Evolutionary conservation across 2,113 vertebrate species (phyloP).

Genomic region (Trinectes maculatus): DNA sequence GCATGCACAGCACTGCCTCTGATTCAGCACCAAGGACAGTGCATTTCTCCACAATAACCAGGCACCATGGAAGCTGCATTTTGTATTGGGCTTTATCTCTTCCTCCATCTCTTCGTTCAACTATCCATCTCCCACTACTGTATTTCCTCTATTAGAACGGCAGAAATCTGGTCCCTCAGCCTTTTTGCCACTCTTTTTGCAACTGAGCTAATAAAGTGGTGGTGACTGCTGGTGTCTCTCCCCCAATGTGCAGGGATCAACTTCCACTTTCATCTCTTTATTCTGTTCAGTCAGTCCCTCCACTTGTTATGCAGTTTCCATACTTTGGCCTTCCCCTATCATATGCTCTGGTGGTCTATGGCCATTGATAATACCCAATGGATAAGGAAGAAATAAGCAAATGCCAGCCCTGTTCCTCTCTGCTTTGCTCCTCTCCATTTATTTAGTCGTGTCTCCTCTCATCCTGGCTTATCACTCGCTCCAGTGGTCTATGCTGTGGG

Average conservation of each 20-base stretch:
- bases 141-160: slow-evolving; percentile 18
- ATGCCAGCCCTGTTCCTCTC: slow-evolving; percentile 9
- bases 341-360: slow-evolving; percentile 69
- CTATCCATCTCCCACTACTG: slow-evolving; percentile 1
- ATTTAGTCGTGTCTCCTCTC: slow-evolving; percentile 43
- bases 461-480: slow-evolving; percentile 68
- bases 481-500: slow-evolving; percentile 56
- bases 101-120: slow-evolving; percentile 3
- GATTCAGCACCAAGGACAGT: slow-evolving; percentile 59
- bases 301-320: slow-evolving; percentile 1
- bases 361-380: slow-evolving; percentile 42
- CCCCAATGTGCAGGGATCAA: slow-evolving; percentile 2
- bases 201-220: slow-evolving; percentile 36
- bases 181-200: background rate
- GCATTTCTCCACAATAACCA: slow-evolving; percentile 11
- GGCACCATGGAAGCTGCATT: background rate
- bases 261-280: slow-evolving; percentile 16
- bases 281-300: slow-evolving; percentile 20
- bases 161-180: slow-evolving; percentile 28
- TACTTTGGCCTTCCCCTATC: slow-evolving; percentile 45
- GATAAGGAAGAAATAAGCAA: slow-evolving; percentile 47
- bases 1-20: background rate
- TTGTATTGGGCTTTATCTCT: background rate
- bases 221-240: slow-evolving; percentile 17
- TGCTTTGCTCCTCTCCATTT: slow-evolving; percentile 33